A percentile compares a stretch with the other conserved stretches of the same genome.
These are phyloP conservation scores for Tachina lurida DNA, from an alignment of 2,888 invertebrate genomes.

Conservation along the genomic window DNA sequence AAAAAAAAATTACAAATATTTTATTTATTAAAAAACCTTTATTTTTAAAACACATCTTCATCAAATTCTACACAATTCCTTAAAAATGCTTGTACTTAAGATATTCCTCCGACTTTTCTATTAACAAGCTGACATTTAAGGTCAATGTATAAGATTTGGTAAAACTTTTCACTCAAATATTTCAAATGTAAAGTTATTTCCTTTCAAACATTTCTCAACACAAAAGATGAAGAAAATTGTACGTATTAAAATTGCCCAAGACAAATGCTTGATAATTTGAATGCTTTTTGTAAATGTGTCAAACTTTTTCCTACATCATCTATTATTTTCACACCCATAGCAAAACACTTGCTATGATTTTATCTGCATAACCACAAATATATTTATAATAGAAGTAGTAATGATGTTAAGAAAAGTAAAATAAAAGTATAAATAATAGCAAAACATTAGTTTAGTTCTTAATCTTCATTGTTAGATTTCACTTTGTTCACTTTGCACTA, in stretches of 20 bases:
- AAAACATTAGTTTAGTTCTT: constrained; percentile 45
- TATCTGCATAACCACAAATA: constrained; percentile 18
- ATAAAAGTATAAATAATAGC: constrained; percentile 2
- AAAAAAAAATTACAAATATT: not conserved
- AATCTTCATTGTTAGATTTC: constrained; percentile 38
- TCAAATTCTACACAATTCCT: not conserved
- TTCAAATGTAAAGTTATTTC: constrained; percentile 50
- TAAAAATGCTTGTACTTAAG: not conserved
- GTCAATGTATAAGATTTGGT: constrained; percentile 6
- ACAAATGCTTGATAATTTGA: constrained; percentile 66
- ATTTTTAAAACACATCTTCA: not conserved
- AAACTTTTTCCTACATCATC: constrained; percentile 47
- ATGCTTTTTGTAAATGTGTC: constrained; percentile 59
- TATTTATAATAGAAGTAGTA: not conserved
- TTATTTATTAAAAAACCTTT: not conserved
- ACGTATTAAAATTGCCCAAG: constrained; percentile 42
- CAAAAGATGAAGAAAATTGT: constrained; percentile 13
- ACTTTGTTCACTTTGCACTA: not conserved
- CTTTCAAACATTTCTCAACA: not conserved
- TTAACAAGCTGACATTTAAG: constrained; percentile 41
- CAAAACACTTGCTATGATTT: not conserved
- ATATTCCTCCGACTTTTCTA: constrained; percentile 1
- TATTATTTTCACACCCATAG: constrained; percentile 2
- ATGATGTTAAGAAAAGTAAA: not conserved
- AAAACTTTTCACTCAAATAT: constrained; percentile 62